Evolutionary conservation across 2,797 vertebrate genomes (phyloP).

Genomic region (Tarsius wallacei): DNA sequence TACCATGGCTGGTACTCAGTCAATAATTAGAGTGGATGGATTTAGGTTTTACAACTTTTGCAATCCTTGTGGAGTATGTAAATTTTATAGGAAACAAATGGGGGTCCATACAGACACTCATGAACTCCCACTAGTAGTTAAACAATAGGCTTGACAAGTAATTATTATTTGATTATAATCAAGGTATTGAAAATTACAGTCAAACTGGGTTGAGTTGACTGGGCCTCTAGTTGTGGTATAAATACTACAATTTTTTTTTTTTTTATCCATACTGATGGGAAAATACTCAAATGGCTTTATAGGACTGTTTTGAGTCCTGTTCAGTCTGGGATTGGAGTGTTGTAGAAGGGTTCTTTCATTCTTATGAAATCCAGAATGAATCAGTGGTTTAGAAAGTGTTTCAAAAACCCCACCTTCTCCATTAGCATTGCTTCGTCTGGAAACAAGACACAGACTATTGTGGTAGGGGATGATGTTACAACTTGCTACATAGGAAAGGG

Average conservation of each 20-base stretch:
- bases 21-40: background rate
- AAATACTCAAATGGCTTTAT: constrained; percentile 10
- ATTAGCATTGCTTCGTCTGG: background rate
- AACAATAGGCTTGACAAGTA: background rate
- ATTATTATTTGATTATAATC: constrained; percentile 2
- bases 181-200: constrained; percentile 17
- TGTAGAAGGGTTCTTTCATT: background rate
- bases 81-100: constrained; percentile 39
- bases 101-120: background rate
- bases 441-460: background rate
- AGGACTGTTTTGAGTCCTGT: background rate
- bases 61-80: background rate
- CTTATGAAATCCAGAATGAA: background rate
- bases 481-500: background rate
- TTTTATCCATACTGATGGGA: background rate
- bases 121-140: background rate
- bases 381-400: background rate
- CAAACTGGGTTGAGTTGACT: background rate
- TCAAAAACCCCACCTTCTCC: background rate
- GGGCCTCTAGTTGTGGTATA: background rate
- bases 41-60: background rate
- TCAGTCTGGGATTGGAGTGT: background rate
- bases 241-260: background rate
- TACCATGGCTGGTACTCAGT: background rate
- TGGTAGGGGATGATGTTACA: background rate